Percentiles rank a stretch among this genome's conserved stretches.
Evolutionary conservation across 2,113 vertebrate species (phyloP).

Genomic region (Oenanthe oenanthe): DNA sequence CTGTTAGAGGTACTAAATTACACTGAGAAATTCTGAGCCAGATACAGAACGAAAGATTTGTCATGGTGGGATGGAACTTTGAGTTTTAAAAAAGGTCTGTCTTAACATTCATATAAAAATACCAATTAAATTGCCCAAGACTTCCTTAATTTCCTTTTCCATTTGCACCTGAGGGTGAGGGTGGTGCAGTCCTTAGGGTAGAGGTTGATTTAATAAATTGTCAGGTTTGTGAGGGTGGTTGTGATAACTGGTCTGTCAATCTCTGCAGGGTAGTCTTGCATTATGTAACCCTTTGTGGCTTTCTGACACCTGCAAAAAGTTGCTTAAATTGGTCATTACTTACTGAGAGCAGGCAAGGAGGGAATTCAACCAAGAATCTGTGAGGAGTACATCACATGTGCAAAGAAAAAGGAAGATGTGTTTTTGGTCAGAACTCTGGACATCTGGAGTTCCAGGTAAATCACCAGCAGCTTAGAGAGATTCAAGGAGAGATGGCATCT

Average conservation of each 20-base stretch:
- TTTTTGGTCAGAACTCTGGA: not conserved
- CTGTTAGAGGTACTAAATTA: not conserved
- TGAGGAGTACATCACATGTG: accelerated
- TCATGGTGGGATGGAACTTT: accelerated
- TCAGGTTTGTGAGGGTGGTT: not conserved
- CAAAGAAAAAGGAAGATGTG: not conserved
- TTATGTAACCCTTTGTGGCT: not conserved
- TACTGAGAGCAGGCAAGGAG: not conserved
- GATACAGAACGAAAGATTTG: not conserved
- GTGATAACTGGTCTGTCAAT: accelerated
- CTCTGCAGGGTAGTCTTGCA: not conserved
- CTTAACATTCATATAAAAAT: not conserved
- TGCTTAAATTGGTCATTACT: not conserved
- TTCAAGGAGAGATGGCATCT: not conserved
- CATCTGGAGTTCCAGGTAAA: not conserved
- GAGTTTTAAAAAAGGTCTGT: not conserved
- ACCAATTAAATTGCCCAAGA: not conserved
- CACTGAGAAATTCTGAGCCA: not conserved
- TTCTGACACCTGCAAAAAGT: not conserved
- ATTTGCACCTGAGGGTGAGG: not conserved
- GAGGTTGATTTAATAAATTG: not conserved
- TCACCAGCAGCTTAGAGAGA: not conserved
- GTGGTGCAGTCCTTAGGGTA: not conserved
- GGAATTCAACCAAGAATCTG: not conserved
- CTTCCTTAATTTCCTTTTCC: not conserved